A percentile compares a stretch with the other conserved stretches of the same genome.
phyloP scores from a whole-genome alignment of 2,888 invertebrate species.

The Cheilosia vulpina region DNA sequence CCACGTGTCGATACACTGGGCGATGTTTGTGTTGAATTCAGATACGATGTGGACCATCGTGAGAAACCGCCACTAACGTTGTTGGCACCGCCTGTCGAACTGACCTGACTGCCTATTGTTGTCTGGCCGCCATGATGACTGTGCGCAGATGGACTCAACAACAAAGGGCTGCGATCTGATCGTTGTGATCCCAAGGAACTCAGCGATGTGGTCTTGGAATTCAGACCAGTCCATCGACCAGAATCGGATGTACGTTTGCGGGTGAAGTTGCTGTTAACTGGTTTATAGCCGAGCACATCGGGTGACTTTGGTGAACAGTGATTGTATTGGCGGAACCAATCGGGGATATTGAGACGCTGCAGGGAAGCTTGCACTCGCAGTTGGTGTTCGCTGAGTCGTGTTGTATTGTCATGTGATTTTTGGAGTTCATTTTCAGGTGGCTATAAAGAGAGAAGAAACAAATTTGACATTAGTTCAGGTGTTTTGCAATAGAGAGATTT shows the following conservation, averaged over 20 bases:
- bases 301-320: slow-evolving; percentile 78
- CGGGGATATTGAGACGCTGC: slow-evolving; percentile 96
- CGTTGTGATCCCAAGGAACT: slow-evolving; percentile 88
- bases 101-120: slow-evolving; percentile 60
- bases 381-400: slow-evolving; percentile 95
- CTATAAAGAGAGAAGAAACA: slow-evolving; percentile 84
- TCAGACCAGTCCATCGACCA: slow-evolving; percentile 87
- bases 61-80: slow-evolving; percentile 80
- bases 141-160: slow-evolving; percentile 83
- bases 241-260: slow-evolving; percentile 90
- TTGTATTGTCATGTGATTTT: slow-evolving; percentile 87
- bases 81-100: slow-evolving; percentile 58
- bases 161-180: slow-evolving; percentile 83
- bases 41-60: slow-evolving; percentile 90
- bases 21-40: slow-evolving; percentile 90
- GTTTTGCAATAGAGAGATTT: background rate
- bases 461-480: too few species aligned
- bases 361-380: slow-evolving; percentile 95
- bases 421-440: slow-evolving; percentile 97
- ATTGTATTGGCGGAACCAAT: slow-evolving; percentile 91
- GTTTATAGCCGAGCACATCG: slow-evolving; percentile 83
- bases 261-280: slow-evolving; percentile 88
- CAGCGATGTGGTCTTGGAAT: slow-evolving; percentile 94
- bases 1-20: slow-evolving; percentile 90
- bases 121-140: slow-evolving; percentile 83